These are phyloP conservation scores for Thomomys bottae DNA, from an alignment of 2,113 vertebrate species.

Conservation along the genomic window DNA sequence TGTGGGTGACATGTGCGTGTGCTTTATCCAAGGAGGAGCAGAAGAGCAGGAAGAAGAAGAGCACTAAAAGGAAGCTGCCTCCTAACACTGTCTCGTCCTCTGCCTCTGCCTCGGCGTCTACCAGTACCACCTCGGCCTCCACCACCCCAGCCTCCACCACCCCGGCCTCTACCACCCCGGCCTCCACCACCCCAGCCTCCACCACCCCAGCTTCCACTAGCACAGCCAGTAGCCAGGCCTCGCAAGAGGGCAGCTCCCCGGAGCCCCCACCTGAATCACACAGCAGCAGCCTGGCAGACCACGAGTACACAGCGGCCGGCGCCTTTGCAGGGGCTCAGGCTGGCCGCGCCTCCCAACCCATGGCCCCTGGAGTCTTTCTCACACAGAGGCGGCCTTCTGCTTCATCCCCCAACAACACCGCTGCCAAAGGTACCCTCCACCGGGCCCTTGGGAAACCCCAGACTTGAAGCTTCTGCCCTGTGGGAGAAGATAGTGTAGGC, in stretches of 20 bases:
- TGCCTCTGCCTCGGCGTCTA: constrained; percentile 29
- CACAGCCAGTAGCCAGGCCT: constrained; percentile 82
- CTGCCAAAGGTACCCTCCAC: constrained; percentile 88
- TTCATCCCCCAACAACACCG: constrained; percentile 93
- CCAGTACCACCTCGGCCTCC: neutral
- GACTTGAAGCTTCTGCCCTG: too few species aligned
- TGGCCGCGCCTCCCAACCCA: constrained; percentile 91
- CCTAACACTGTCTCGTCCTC: constrained; percentile 82
- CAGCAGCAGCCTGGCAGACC: constrained; percentile 93
- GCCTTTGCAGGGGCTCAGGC: constrained; percentile 87
- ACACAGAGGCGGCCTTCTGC: constrained; percentile 93
- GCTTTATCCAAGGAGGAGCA: constrained; percentile 94
- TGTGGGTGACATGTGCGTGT: constrained; percentile 9
- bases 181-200: constrained; percentile 63
- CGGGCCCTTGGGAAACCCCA: too few species aligned
- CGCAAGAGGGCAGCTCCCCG: constrained; percentile 94
- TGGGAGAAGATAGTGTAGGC: too few species aligned
- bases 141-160: constrained; percentile 44
- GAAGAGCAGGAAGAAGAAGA: constrained; percentile 98
- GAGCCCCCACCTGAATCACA: constrained; percentile 92
- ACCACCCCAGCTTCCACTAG: constrained; percentile 70
- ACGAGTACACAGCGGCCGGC: constrained; percentile 92
- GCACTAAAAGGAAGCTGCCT: constrained; percentile 94
- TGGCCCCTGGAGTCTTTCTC: constrained; percentile 97
- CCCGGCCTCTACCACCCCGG: neutral